Evolutionary conservation across 2,888 invertebrate genomes (phyloP), one percentile per base, ranked within the genome.

Genomic region (Drosophila yooni): DNA sequence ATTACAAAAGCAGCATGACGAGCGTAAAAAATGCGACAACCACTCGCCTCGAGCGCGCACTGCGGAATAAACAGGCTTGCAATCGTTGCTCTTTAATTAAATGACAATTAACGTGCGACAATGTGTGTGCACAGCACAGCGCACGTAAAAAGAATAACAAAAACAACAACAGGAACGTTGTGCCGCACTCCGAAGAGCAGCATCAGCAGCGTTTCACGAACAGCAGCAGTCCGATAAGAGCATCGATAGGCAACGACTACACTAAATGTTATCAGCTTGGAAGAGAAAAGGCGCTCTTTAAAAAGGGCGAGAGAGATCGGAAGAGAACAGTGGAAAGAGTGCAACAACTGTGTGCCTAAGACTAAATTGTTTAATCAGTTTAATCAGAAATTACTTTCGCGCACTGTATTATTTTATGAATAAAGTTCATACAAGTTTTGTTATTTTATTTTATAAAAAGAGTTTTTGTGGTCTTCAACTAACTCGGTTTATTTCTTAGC

Each of bases 41-140:
- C 70, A 66, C 61, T 76, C 78, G 59, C 51, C 25, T 75, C 76
- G 64, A 90, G 74, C 82, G 75, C 57, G 62, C 68, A 73, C 78
- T 72, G 74, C 80, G 72, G 76, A 87, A 87, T 87, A 89, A 90
- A 60, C 68, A 69, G 67, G 50, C 66, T 72, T 69, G 72, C 76
- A 70, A 76, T 73, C 70, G 89, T 72, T 74, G 70, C 53, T 74
- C 70, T 75, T 88, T 87, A 90, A 88, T 88, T 90, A 89, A 90
- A 90, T 84, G 85, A 63, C 91, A 90, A 88, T 88, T 88, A 90
- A 90, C 91, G 82, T 87, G 89, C 75, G 91, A 90, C 90, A 87
- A 84, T 70, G 65, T 79, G 69, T 65, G 52, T 50, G 64, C 51
- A 58, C 25, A 62, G 15, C 8, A 25, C 25, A 25, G 13, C 13